phyloP scores from a whole-genome alignment of 2,113 vertebrate species.

The Aplodontia rufa region DNA sequence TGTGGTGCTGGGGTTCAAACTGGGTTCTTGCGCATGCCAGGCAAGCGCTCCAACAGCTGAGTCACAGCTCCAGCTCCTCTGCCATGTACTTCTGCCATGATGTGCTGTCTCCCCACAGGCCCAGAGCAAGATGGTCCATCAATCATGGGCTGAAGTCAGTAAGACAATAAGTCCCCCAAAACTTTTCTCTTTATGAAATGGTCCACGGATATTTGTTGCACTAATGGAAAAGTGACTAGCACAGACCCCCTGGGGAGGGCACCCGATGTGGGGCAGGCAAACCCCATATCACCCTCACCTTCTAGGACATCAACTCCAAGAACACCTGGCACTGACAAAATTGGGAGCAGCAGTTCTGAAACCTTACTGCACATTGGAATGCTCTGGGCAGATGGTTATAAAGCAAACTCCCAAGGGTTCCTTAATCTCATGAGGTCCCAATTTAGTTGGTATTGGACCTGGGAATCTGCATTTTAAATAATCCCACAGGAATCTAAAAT shows the following conservation, averaged over 20 bases:
- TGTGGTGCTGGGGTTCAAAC: too few relatives aligned
- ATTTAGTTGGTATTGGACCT: neutral
- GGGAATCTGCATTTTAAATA: conserved; percentile 15
- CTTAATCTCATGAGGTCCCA: neutral
- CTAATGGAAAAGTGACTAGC: neutral
- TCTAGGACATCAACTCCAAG: neutral
- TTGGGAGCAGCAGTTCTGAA: neutral
- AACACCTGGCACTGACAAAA: neutral
- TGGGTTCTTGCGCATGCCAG: too few relatives aligned
- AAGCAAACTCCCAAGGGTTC: neutral
- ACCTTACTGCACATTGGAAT: neutral
- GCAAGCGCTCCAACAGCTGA: too few relatives aligned
- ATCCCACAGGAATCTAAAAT: neutral
- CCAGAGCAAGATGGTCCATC: neutral
- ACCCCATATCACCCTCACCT: neutral
- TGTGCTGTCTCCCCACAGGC: neutral
- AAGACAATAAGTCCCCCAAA: too few relatives aligned
- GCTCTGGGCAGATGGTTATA: neutral
- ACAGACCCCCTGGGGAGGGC: neutral
- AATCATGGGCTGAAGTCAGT: neutral
- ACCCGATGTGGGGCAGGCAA: neutral
- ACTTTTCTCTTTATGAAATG: neutral
- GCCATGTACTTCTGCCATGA: neutral
- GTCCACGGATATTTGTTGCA: neutral
- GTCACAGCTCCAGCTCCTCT: too few relatives aligned